Evolutionary conservation across 2,113 vertebrate genomes (phyloP).

Genomic region (Carassius auratus): DNA sequence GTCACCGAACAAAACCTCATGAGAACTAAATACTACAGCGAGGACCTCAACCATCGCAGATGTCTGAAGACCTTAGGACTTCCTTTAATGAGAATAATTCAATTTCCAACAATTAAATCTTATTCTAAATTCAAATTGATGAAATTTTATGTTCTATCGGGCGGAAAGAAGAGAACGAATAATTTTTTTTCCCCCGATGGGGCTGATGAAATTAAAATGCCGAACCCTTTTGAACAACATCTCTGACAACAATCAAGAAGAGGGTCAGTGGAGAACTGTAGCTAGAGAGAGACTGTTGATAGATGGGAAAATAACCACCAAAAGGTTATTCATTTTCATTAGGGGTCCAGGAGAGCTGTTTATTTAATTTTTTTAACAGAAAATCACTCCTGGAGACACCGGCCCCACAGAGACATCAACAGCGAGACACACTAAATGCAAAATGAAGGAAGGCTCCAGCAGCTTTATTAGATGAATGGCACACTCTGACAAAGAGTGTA

Average conservation of each 20-base stretch:
- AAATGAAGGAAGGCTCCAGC: slow-evolving; percentile 62
- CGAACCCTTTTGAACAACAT: slow-evolving; percentile 60
- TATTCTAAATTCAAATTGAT: slow-evolving; percentile 61
- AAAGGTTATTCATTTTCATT: slow-evolving; percentile 74
- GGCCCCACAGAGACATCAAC: slow-evolving; percentile 54
- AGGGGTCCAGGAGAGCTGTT: slow-evolving; percentile 63
- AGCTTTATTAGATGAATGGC: slow-evolving; percentile 89
- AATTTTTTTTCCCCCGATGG: background rate
- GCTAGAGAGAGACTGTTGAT: slow-evolving; percentile 67
- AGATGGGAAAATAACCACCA: slow-evolving; percentile 66
- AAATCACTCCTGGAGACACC: slow-evolving; percentile 60
- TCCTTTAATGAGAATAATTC: slow-evolving; percentile 60
- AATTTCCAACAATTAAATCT: slow-evolving; percentile 66
- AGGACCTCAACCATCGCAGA: slow-evolving; percentile 34
- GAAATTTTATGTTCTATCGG: slow-evolving; percentile 57
- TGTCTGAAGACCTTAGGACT: slow-evolving; percentile 38
- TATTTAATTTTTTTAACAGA: slow-evolving; percentile 65
- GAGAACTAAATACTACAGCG: slow-evolving; percentile 23
- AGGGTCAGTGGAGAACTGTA: slow-evolving; percentile 66
- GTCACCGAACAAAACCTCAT: background rate
- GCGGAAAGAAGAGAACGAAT: slow-evolving; percentile 16
- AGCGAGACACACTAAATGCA: slow-evolving; percentile 47
- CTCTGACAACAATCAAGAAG: slow-evolving; percentile 68
- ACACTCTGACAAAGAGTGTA: slow-evolving; percentile 87
- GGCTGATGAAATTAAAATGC: slow-evolving; percentile 70